These are phyloP conservation scores for Chrysolina haemoptera DNA, from an alignment of 2,888 invertebrate species.

Conservation along the genomic window DNA sequence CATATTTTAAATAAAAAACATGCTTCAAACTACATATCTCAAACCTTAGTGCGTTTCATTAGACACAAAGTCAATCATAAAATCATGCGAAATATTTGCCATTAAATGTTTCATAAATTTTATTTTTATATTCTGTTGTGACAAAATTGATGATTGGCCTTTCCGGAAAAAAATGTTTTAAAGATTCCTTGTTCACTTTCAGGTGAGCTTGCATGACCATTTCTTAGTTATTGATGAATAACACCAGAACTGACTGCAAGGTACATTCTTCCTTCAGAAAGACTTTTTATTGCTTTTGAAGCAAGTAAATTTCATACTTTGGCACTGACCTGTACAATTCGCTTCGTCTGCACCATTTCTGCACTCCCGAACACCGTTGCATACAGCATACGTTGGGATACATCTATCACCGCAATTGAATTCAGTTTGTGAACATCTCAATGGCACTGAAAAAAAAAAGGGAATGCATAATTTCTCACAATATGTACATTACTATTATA, in stretches of 20 bases:
- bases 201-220: neutral
- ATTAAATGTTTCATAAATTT: too few species aligned
- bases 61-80: neutral
- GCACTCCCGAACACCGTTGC: conserved; percentile 77
- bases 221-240: neutral
- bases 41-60: neutral
- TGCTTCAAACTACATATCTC: neutral
- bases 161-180: neutral
- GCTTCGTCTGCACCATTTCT: conserved; percentile 75
- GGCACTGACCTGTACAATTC: conserved; percentile 50
- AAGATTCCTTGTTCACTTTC: neutral
- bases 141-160: neutral
- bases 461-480: neutral
- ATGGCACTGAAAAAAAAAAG: conserved; percentile 44
- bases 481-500: neutral
- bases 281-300: neutral
- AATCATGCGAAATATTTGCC: neutral
- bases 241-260: neutral
- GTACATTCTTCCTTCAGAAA: neutral
- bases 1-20: conserved; percentile 20
- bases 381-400: conserved; percentile 72
- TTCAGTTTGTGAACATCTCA: conserved; percentile 67
- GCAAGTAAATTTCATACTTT: conserved; percentile 27
- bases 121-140: too few species aligned
- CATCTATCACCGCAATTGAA: conserved; percentile 74